Conservation (phyloP, 2,797 vertebrate genomes). For the Pseudotriccus pelzelni region DNA sequence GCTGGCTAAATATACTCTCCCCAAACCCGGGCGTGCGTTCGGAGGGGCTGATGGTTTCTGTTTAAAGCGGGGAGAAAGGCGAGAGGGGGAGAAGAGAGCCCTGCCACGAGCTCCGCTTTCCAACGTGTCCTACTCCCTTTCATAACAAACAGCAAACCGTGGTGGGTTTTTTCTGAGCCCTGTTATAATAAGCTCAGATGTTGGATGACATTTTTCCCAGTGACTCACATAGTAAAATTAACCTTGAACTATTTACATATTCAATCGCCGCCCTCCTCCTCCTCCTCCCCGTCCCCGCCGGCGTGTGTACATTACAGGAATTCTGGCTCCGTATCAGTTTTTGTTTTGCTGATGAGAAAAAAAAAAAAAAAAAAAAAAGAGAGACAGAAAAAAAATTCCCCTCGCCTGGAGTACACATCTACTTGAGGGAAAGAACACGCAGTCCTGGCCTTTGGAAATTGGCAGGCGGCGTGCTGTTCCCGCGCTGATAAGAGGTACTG, state of each 20-base stretch:
- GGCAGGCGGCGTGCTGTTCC: conserved; percentile 89
- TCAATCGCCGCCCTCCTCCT: conserved; percentile 13
- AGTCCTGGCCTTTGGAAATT: conserved; percentile 91
- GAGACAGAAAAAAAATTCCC: not conserved
- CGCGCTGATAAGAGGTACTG: conserved; percentile 96
- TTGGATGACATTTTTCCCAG: conserved; percentile 56
- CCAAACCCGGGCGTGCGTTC: conserved; percentile 70
- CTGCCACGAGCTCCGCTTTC: not conserved
- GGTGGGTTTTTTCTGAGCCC: not conserved
- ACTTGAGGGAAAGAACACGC: conserved; percentile 88
- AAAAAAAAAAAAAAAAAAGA: conserved; percentile 32
- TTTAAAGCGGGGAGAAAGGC: not conserved
- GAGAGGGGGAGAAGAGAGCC: not conserved
- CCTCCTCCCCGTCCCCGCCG: not conserved
- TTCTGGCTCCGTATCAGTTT: conserved; percentile 55
- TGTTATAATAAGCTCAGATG: conserved; percentile 43
- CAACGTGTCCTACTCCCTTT: not conserved
- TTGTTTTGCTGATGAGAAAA: conserved; percentile 80
- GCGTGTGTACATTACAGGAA: conserved; percentile 49
- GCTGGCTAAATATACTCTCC: conserved; percentile 48
- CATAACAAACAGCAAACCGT: conserved; percentile 19
- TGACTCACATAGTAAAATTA: conserved; percentile 47
- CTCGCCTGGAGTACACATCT: conserved; percentile 80
- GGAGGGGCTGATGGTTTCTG: not conserved
- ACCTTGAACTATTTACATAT: conserved; percentile 69